Evolutionary conservation across 1,140 invertebrate species (phyloP).

Genomic region (Apocrypta bakeri): DNA sequence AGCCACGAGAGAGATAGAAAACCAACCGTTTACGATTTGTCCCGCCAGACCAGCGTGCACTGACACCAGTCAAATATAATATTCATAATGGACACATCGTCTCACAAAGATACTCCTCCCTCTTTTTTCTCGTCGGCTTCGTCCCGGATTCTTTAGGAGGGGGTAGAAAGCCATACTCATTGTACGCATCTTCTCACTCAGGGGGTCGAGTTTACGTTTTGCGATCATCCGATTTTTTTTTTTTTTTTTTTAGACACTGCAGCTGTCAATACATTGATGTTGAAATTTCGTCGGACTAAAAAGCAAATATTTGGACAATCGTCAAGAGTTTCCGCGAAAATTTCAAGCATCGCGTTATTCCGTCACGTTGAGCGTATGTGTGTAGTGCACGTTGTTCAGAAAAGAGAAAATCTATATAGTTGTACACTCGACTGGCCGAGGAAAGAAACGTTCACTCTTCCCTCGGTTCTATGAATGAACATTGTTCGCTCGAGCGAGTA

Average conservation of each 20-base stretch:
- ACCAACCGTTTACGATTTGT: slow-evolving; percentile 5
- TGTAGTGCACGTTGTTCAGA: too few species aligned
- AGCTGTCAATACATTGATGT: neutral
- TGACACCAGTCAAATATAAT: slow-evolving; percentile 3
- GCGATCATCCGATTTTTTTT: neutral
- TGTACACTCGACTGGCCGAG: neutral
- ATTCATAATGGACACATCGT: slow-evolving; percentile 12
- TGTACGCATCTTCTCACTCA: neutral
- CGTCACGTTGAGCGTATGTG: too few species aligned
- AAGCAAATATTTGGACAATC: too few species aligned
- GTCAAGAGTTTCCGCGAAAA: too few species aligned
- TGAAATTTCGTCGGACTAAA: neutral
- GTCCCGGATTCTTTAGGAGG: neutral
- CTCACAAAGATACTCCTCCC: neutral
- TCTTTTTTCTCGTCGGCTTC: neutral
- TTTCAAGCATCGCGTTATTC: too few species aligned
- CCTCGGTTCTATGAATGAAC: slow-evolving; percentile 13
- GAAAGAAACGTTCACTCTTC: too few species aligned
- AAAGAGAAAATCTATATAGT: neutral
- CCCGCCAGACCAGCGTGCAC: neutral
- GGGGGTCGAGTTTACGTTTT: neutral
- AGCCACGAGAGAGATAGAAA: neutral
- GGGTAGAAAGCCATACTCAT: neutral
- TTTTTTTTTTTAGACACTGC: neutral
- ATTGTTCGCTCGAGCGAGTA: slow-evolving; percentile 22